Percentiles rank a stretch among this genome's conserved stretches.
Evolutionary conservation across 2,113 vertebrate species (phyloP).

Genomic region (Heterotis niloticus): DNA sequence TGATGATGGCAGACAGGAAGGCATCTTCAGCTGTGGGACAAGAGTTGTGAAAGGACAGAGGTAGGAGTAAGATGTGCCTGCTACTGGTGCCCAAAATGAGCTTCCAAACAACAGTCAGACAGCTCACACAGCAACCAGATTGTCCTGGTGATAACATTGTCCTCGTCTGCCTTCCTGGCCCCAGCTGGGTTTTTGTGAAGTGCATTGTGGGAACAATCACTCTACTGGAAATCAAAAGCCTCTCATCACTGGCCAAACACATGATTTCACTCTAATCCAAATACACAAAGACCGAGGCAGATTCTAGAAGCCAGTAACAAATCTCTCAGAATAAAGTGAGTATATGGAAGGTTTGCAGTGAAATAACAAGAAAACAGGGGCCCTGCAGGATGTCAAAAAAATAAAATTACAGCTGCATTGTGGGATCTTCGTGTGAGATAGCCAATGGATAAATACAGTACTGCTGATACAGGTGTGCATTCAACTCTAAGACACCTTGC

Average conservation of each 20-base stretch:
- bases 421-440: too few species aligned
- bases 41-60: not conserved
- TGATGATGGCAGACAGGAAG: constrained; percentile 94
- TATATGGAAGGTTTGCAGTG: not conserved
- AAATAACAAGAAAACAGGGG: not conserved
- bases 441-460: too few species aligned
- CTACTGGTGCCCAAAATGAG: not conserved
- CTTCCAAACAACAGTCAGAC: not conserved
- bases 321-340: not conserved
- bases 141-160: constrained; percentile 26
- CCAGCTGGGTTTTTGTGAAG: constrained; percentile 18
- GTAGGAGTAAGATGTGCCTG: not conserved
- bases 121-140: not conserved
- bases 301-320: constrained; percentile 20
- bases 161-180: constrained; percentile 10
- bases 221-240: constrained; percentile 28
- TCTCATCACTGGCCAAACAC: constrained; percentile 22
- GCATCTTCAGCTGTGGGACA: constrained; percentile 83
- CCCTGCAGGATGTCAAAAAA: not conserved
- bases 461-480: too few species aligned
- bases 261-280: constrained; percentile 26
- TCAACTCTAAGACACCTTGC: too few species aligned
- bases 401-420: not conserved
- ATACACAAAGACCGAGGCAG: constrained; percentile 4
- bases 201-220: constrained; percentile 41